Base-by-base conservation (phyloP, 2,888 invertebrate genomes). In the Eilema caniola region DNA sequence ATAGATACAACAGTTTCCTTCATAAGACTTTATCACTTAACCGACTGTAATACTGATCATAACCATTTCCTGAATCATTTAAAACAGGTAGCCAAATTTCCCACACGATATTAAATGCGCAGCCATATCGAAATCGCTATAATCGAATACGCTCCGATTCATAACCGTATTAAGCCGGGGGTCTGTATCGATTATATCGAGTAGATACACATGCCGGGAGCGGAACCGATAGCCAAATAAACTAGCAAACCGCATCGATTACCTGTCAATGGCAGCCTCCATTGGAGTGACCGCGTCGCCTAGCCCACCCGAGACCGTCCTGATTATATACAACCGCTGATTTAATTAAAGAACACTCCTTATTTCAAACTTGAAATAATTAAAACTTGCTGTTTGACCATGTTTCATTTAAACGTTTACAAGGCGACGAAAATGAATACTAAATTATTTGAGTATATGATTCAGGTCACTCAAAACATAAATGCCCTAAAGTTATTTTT, bases 191-290 rank as follows among this genome's bases (percentile, higher is more conserved):
- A 93, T 93, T 93, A 90, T 91, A 92, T 89, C 90, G 89, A 91
- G 89, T 90, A 91, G 92, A 93, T 93, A 92, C 92, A 92, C 90
- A 89, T 90, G 89, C 90, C 87, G 90, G 84, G 89, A 89, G 86
- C 90, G 90, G 90, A 91, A 89, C 92, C 92, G 92, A 94, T 94
- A 93, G 94, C 94, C 93, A 93, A 94, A 95, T 95, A 94, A 94
- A 94, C 94, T 94, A 94, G 93, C 90, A 90, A 90, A 90, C 91
- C 91, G 87, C 92, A 95, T 95, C 94, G 95, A 95, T 95, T 95
- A 94, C 91, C 94, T 95, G 95, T 93, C 95, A 95, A 79, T 85
- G 89, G 88, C 95, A 95, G 93, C 85, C 90, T 87, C 86, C 79
- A 78, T 76, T 81, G 88, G 88, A 89, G 87, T 93, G 93, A 92